Evolutionary conservation across 1,140 invertebrate species (phyloP).

Genomic region (Sitodiplosis mosellana): DNA sequence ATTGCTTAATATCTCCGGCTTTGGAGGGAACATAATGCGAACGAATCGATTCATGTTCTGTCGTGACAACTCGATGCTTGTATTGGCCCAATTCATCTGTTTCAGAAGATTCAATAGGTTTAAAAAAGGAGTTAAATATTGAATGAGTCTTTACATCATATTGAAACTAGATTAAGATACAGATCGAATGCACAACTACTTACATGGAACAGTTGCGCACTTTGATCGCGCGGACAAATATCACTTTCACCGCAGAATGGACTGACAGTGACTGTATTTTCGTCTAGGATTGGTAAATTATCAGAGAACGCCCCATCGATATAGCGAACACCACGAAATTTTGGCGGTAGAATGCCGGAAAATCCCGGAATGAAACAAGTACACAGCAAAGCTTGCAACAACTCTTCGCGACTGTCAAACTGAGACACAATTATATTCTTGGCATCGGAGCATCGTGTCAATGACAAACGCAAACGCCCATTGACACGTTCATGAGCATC

Average conservation of each 20-base stretch:
- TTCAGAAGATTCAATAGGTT: slow-evolving; percentile 16
- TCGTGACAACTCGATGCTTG: slow-evolving; percentile 80
- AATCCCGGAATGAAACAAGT: slow-evolving; percentile 93
- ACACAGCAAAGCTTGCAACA: slow-evolving; percentile 83
- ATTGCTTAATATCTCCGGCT: slow-evolving; percentile 76
- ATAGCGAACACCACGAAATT: slow-evolving; percentile 75
- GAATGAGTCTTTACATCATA: too few species aligned
- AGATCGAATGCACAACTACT: too few species aligned
- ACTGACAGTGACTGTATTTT: slow-evolving; percentile 90
- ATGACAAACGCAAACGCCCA: slow-evolving; percentile 80
- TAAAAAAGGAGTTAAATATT: too few species aligned
- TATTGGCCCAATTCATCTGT: slow-evolving; percentile 81
- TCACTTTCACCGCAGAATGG: slow-evolving; percentile 97
- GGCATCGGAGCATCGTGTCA: slow-evolving; percentile 86
- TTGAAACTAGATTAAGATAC: too few species aligned
- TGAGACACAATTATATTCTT: slow-evolving; percentile 89
- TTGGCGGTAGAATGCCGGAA: slow-evolving; percentile 81
- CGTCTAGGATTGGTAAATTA: slow-evolving; percentile 84
- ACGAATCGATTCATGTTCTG: slow-evolving; percentile 86
- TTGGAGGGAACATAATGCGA: slow-evolving; percentile 84
- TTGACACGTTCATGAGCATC: slow-evolving; percentile 81
- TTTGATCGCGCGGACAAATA: slow-evolving; percentile 87
- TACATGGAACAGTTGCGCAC: slow-evolving; percentile 68
- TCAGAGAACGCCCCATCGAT: slow-evolving; percentile 96
- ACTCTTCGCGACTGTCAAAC: slow-evolving; percentile 77